Evolutionary conservation across 1,140 invertebrate species (phyloP).

Genomic region (Euglossa dilemma): DNA sequence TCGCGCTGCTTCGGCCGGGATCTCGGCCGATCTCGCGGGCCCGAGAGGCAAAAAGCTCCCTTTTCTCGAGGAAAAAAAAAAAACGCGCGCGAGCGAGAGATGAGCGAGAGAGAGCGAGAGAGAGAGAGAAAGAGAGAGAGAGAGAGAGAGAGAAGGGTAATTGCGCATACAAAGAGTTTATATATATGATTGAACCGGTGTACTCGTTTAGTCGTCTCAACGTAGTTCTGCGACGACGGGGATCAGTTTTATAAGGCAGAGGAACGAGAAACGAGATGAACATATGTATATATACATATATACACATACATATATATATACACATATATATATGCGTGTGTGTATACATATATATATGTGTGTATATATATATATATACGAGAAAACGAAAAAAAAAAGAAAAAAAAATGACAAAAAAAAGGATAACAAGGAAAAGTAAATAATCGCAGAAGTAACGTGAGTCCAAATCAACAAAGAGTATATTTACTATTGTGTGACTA

Average conservation of each 20-base stretch:
- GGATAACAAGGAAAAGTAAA: neutral
- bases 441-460: conserved; percentile 38
- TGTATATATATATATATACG: conserved; percentile 19
- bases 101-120: conserved; percentile 7
- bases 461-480: conserved; percentile 66
- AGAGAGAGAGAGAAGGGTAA: conserved; percentile 23
- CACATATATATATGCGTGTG: conserved; percentile 19
- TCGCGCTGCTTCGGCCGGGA: neutral
- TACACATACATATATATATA: conserved; percentile 12
- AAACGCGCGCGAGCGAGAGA: neutral
- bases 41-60: neutral
- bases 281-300: neutral
- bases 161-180: conserved; percentile 60
- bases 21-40: neutral
- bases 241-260: conserved; percentile 36
- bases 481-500: conserved; percentile 69
- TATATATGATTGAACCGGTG: conserved; percentile 62
- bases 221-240: conserved; percentile 49
- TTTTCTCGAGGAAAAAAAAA: neutral
- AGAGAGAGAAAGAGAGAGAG: conserved; percentile 1
- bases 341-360: no score
- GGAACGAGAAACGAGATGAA: no score
- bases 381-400: neutral
- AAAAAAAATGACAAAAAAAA: neutral
- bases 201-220: conserved; percentile 52